Base-by-base conservation (phyloP, 2,888 invertebrate genomes). In the Cryptocheilus praepositus region DNA sequence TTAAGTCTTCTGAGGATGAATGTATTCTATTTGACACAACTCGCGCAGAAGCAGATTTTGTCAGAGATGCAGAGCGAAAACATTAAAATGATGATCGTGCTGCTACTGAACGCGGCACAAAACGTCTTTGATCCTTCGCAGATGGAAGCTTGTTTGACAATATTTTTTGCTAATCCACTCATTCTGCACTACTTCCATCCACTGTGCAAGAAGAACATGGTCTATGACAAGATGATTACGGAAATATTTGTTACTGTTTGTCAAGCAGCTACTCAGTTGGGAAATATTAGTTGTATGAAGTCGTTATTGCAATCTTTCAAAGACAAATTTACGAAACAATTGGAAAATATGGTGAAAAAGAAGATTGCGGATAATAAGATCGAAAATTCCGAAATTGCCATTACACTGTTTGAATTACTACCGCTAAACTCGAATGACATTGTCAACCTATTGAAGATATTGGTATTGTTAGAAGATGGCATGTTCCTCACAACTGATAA, bases 271-370 rank as follows among this genome's bases (percentile, higher is more conserved):
- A 69, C 73, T 22, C 61, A 80, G 28, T 76, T 85, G 22, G 68
- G 73, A 36, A 60, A 75, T 15, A 70, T 75, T 51, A 25, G 49
- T 44, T 60, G 64, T 25, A 22, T 70, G 15, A 59, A 61, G 53
- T 65, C 77, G 21, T 63, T 85, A 67, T 83, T 92, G 18, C 88
- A 88, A 60, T 89, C 91, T 1, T 93, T 91, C 76, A 90, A 90
- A 79, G 89, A 90, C 65, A 93, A 92, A 83, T 90, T 92, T 70
- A 89, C 90, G 54, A 82, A 82, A 64, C 89, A 90, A 76, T 84
- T 92, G 5, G 83, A 88, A 89, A 65, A 91, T 91, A 85, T 71
- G 46, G 62, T 77, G 4, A 60, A 70, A 89, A 90, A 19, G 66
- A 80, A 56, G 36, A 19, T 55, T 89, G 88, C 71, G 89, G 88